These are phyloP conservation scores for Piprites chloris DNA, from an alignment of 2,113 vertebrate species.

Conservation along the genomic window DNA sequence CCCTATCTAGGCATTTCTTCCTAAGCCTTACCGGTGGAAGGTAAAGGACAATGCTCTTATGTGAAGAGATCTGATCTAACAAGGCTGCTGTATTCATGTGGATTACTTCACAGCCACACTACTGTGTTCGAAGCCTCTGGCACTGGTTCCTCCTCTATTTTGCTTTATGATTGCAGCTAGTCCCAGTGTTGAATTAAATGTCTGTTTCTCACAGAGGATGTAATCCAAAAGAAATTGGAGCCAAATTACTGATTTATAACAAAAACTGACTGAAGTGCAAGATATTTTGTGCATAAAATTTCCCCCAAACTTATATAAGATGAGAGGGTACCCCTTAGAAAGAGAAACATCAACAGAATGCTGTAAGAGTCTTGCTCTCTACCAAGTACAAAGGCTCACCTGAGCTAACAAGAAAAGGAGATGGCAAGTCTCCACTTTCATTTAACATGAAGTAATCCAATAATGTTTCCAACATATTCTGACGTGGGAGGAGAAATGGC, in stretches of 20 bases:
- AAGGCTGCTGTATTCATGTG: neutral
- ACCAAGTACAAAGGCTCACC: neutral
- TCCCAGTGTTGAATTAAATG: neutral
- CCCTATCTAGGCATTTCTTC: neutral
- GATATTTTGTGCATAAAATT: neutral
- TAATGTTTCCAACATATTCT: neutral
- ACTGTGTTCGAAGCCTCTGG: neutral
- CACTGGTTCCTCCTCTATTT: neutral
- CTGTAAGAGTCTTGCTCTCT: neutral
- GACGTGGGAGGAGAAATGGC: neutral
- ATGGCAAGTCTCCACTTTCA: neutral
- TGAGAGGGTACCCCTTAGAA: neutral
- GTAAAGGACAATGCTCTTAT: neutral
- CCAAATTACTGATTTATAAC: neutral
- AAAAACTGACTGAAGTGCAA: neutral
- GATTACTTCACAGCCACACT: neutral
- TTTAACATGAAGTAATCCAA: neutral
- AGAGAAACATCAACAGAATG: neutral
- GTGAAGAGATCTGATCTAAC: neutral
- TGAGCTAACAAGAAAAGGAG: neutral
- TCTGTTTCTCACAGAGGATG: neutral
- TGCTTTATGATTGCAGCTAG: neutral
- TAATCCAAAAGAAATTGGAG: neutral
- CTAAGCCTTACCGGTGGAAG: neutral
- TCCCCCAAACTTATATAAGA: neutral